Evolutionary conservation across 1,140 invertebrate species (phyloP).

Genomic region (Diorhabda elongata): DNA sequence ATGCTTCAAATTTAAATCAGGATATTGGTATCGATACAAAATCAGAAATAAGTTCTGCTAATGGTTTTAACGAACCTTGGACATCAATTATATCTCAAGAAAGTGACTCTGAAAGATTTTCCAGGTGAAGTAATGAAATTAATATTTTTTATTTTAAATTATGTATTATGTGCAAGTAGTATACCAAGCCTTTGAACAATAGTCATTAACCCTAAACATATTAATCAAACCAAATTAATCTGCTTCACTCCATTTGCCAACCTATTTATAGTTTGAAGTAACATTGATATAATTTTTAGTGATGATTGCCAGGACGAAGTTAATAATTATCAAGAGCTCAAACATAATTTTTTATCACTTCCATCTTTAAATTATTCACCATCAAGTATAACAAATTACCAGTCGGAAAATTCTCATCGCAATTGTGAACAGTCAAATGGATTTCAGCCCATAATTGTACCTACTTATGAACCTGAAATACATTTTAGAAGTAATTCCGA

Average conservation of each 20-base stretch:
- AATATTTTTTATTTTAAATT: too few relatives aligned
- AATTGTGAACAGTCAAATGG: conserved; percentile 1
- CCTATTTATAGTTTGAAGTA: too few relatives aligned
- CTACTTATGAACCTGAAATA: conserved; percentile 22
- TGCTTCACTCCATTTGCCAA: too few relatives aligned
- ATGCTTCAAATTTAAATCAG: conserved; percentile 43
- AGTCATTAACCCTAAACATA: too few relatives aligned
- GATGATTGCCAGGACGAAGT: conserved; percentile 38
- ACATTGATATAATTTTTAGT: conserved; percentile 26
- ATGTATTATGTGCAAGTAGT: too few relatives aligned
- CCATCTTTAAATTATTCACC: conserved; percentile 29
- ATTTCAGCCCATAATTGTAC: not conserved
- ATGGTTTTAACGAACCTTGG: not conserved
- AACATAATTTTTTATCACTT: conserved; percentile 24
- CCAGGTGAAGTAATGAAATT: conserved; percentile 28
- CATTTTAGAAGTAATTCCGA: conserved; percentile 20
- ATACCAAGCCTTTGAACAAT: too few relatives aligned
- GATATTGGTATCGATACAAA: conserved; percentile 39
- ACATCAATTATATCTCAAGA: not conserved
- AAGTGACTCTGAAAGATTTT: conserved; percentile 33
- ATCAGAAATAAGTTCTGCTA: conserved; percentile 32
- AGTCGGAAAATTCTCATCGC: not conserved
- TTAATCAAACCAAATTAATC: too few relatives aligned
- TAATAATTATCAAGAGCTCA: conserved; percentile 41
- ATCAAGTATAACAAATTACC: conserved; percentile 10